Evolutionary conservation across 2,797 vertebrate species (phyloP).

Genomic region (Squalus acanthias): DNA sequence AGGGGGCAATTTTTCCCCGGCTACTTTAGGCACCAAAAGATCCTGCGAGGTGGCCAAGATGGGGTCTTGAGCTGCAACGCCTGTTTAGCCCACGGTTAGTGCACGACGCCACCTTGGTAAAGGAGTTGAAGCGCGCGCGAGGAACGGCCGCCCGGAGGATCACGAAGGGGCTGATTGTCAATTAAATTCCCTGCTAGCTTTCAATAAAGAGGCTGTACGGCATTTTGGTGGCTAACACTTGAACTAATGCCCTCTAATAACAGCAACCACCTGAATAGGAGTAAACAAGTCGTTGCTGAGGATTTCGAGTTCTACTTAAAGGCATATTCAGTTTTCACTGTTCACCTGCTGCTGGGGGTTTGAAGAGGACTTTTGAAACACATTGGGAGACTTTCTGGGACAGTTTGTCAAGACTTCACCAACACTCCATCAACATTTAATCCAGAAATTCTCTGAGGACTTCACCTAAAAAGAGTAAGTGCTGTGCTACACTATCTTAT

Average conservation of each 20-base stretch:
- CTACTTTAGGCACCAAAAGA: no score
- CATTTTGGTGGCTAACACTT: background rate
- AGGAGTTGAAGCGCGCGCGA: background rate
- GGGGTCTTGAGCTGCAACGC: background rate
- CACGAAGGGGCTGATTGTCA: background rate
- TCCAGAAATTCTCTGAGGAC: background rate
- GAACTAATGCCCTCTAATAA: background rate
- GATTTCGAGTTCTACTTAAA: background rate
- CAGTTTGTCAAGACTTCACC: background rate
- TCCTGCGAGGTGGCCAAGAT: background rate
- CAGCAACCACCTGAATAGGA: background rate
- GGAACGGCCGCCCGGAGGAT: background rate
- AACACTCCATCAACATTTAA: background rate
- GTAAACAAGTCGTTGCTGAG: background rate
- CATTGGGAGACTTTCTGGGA: background rate
- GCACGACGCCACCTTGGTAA: background rate
- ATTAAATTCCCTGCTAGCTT: background rate
- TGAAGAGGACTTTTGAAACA: background rate
- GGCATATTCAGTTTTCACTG: background rate
- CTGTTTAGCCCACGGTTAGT: background rate
- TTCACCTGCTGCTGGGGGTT: background rate
- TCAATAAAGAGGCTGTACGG: background rate
- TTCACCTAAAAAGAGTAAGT: background rate
- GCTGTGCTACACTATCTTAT: background rate
- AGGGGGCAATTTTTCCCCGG: background rate